Base-by-base conservation (phyloP, 2,888 invertebrate genomes). In the Drosophila pullipes region DNA sequence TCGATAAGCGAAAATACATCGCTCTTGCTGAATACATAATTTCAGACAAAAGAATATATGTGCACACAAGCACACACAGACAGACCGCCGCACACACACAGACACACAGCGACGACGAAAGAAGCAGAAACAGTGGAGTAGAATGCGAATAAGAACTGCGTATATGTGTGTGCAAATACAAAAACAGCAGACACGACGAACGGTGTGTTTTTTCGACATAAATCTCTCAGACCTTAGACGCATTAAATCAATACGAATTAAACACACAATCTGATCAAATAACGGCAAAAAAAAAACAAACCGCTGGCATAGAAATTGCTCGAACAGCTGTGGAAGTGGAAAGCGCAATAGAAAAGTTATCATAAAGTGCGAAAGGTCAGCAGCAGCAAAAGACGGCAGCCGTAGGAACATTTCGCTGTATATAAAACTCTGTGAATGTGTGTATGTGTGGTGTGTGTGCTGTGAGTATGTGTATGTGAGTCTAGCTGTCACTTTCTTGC, bases 361-460 rank as follows among this genome's bases (percentile, higher is more conserved):
- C 81, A 82, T 78, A 86, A 91, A 92, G 90, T 92, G 86, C 76
- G 86, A 92, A 92, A 92, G 92, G 92, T 91, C 91, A 91, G 92
- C 92, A 69, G 75, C 59, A 72, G 67, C 62, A 52, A 50, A 31
- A 33, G 54, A 55, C 55, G 28, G 57, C 65, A 41, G 66, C 62
- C 62, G 67, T 18, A 80, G 74, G 85, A 81, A 87, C 78, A 70
- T 76, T 80, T 74, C 58, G 62, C 69, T 76, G 81, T 78, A 69
- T 82, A 73, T 69, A 54, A 74, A 73, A 54, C 16, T 47, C 22
- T 47, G 35, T 35, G 35, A 54, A 25, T 59, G 33, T 60, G 54
- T 64, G 62, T 31, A 31, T 33, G 59, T 57, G 65, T 67, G 67
- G 31, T 68, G 58, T 64, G 64, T 33, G 59, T 57, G 65, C 61